Conservation (phyloP, 2,113 vertebrate genomes). For the Nicator chloris region DNA sequence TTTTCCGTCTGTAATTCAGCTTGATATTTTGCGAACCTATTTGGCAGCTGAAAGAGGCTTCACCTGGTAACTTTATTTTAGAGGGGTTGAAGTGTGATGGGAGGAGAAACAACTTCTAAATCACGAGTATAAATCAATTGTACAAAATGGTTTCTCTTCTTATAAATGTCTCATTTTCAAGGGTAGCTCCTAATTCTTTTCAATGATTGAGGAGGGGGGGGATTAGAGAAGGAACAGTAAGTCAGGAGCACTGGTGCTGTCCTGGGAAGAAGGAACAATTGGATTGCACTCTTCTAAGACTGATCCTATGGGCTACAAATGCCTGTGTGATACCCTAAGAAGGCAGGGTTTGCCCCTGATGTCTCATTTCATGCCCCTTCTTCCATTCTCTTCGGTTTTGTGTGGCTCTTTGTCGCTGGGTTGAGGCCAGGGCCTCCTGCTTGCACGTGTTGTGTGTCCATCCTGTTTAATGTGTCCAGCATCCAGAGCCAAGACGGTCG, state of each 20-base stretch:
- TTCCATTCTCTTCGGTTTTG: background rate
- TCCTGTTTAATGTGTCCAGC: background rate
- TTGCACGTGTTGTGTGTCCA: accelerated
- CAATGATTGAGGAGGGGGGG: background rate
- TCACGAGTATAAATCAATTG: background rate
- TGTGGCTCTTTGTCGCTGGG: background rate
- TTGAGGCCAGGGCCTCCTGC: background rate
- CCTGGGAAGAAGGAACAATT: background rate
- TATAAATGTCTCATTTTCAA: background rate
- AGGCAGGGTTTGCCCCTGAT: background rate
- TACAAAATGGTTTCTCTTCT: background rate
- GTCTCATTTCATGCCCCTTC: background rate
- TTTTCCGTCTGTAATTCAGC: background rate
- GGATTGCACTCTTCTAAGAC: background rate
- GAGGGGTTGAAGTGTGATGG: background rate
- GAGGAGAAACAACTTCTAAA: background rate
- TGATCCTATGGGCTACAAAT: background rate
- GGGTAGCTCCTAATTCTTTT: background rate
- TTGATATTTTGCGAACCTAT: background rate
- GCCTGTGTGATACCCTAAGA: background rate
- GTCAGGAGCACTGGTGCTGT: background rate
- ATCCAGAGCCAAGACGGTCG: background rate
- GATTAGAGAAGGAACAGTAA: background rate
- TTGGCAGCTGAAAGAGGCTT: background rate
- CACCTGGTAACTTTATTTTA: background rate